Evolutionary conservation across 2,888 invertebrate species (phyloP), one percentile per base, ranked within the genome.

Genomic region (Biston stratarius): DNA sequence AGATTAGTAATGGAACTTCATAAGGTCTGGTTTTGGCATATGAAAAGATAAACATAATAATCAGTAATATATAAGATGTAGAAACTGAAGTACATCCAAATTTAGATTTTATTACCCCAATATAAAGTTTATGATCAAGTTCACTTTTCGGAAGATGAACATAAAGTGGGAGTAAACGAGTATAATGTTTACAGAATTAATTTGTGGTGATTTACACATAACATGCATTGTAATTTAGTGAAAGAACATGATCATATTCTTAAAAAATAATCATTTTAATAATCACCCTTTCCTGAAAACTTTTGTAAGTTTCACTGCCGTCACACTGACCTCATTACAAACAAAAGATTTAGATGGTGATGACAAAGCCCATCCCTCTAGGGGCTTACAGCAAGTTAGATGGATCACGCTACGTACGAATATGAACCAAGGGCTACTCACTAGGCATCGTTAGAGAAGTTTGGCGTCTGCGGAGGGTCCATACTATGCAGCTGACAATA

Each of bases 361-460:
- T 73, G 69, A 82, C 81, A 86, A 82, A 83, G 82, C 73, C 77
- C 64, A 69, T 72, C 70, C 63, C 76, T 66, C 62, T 64, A 70
- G 65, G 67, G 67, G 69, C 49, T 34, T 10, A 9, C 36, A 53
- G 48, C 62, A 48, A 49, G 52, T 61, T 10, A 45, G 47, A 65
- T 70, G 63, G 64, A 62, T 70, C 70, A 69, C 71, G 69, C 71
- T 67, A 69, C 64, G 68, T 67, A 70, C 38, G 66, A 59, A 71
- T 58, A 71, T 67, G 33, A 38, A 63, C 49, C 67, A 68, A 75
- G 52, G 40, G 12, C 69, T 86, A 96, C 98, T 97, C 95, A 99
- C 98, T 97, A 99, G 88, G 98, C 96, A 86, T 99, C 98, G 90
- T 99, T 99, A 85, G 97, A 97, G 92, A 99, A 99, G 91, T 96